Conservation (phyloP, 2,888 invertebrate genomes). For the Smittia sp. region DNA sequence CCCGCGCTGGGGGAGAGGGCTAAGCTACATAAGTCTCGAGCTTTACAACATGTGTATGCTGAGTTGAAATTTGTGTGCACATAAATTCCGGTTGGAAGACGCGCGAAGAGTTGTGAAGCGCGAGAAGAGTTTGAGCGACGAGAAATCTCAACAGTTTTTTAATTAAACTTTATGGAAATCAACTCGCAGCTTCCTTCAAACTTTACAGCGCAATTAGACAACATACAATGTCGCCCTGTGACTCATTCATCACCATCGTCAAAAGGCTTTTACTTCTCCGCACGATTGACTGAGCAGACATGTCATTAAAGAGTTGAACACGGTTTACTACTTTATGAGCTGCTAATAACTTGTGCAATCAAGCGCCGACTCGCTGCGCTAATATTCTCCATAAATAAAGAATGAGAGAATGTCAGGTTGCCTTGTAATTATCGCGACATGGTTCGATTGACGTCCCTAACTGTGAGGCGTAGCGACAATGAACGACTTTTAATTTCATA, state of each 20-base stretch:
- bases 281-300: not conserved
- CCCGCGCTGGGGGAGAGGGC: slow-evolving; percentile 6
- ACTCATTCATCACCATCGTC: slow-evolving; percentile 7
- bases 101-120: not conserved
- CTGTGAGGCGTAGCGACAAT: too few species aligned
- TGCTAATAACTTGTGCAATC: slow-evolving; percentile 34
- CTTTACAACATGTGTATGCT: slow-evolving; percentile 24
- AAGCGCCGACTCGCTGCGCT: not conserved
- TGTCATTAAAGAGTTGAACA: slow-evolving; percentile 29
- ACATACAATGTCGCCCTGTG: not conserved
- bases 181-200: not conserved
- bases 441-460: not conserved
- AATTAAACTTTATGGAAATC: slow-evolving; percentile 11
- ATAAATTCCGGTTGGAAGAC: not conserved
- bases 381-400: not conserved
- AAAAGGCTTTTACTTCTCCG: not conserved
- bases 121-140: not conserved
- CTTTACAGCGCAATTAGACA: slow-evolving; percentile 10
- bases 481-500: too few species aligned
- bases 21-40: slow-evolving; percentile 8
- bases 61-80: slow-evolving; percentile 10
- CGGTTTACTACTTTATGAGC: slow-evolving; percentile 33
- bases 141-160: not conserved
- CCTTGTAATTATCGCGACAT: slow-evolving; percentile 14
- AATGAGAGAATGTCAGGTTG: not conserved